Evolutionary conservation across 2,797 vertebrate species (phyloP), one percentile per base, ranked within the genome.

Genomic region (Pantherophis vulpinus): DNA sequence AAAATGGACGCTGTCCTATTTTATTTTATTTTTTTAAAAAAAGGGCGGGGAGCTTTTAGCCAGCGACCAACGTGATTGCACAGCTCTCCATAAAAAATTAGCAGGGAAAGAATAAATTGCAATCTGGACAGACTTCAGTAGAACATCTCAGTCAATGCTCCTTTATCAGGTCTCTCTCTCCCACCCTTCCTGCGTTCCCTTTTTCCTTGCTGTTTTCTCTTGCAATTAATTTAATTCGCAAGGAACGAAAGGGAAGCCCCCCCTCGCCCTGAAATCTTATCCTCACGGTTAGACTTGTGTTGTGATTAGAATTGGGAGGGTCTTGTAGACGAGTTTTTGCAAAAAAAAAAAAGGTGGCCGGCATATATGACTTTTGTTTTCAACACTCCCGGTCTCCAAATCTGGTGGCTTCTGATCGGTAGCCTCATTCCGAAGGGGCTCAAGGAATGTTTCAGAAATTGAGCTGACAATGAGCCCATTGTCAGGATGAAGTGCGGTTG

Each of bases 1-100:
- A 47, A 96, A 95, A 97, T 97, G 97, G 97, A 97, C 55, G 42
- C 27, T 23, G 92, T 97, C 97, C 97, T 98, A 94, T 63, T 63
- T 59, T 59, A 7, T 58, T 59, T 58, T 58, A 58, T 58, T 59
- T 58, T 13, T 42, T 42, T 88, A 55, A 66, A 79, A 88, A 54
- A 27, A 27, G 3, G 25, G 60, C 23, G 37, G 60, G 29, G 37
- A 29, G 54, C 7, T 0, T 0, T 0, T 0, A 37, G 8, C 70
- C 32, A 42, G 74, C 1, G 18, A 83, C 18, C 20, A 25, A 47
- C 0, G 10, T 25, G 37, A 83, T 25, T 47, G 37, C 10, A 25
- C 0, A 37, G 9, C 37, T 83, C 37, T 83, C 37, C 20, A 47
- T 83, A 1, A 79, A 83, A 20, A 79, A 23, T 23, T 0, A 25